Percentiles rank a stretch among this genome's conserved stretches.
Evolutionary conservation across 2,888 invertebrate species (phyloP).

Genomic region (Nycteola revayana): DNA sequence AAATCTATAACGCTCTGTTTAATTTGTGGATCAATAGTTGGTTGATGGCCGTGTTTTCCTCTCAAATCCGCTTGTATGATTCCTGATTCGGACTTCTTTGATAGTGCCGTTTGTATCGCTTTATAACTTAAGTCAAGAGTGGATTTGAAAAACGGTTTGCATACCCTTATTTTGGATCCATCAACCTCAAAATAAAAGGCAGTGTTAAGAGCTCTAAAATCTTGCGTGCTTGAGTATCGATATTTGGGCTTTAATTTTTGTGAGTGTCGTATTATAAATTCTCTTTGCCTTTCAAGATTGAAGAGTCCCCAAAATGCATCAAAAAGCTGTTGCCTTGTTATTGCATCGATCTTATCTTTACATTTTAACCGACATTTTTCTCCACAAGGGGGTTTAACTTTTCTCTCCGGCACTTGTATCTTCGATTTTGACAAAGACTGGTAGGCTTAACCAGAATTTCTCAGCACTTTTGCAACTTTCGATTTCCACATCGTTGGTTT

Average conservation of each 20-base stretch:
- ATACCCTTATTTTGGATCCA: constrained; percentile 7
- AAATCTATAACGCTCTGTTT: constrained; percentile 4
- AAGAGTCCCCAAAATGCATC: constrained; percentile 9
- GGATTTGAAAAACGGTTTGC: constrained; percentile 13
- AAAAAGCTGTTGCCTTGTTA: constrained; percentile 1
- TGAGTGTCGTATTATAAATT: constrained; percentile 4
- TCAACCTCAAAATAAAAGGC: constrained; percentile 12
- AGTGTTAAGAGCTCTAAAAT: constrained; percentile 9
- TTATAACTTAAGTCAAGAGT: constrained; percentile 13
- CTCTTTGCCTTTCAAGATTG: constrained; percentile 4
- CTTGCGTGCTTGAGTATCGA: constrained; percentile 9
- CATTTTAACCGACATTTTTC: constrained; percentile 3
- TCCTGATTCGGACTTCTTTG: constrained; percentile 6
- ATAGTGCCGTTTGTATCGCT: constrained; percentile 9
- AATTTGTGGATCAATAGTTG: constrained; percentile 2
- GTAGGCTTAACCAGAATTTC: background rate
- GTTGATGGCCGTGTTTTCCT: constrained; percentile 10
- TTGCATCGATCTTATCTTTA: background rate
- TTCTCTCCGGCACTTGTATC: constrained; percentile 6
- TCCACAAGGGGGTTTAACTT: constrained; percentile 3
- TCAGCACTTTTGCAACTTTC: background rate
- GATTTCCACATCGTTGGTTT: background rate
- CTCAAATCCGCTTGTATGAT: constrained; percentile 5
- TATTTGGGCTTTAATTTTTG: constrained; percentile 6
- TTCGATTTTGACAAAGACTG: constrained; percentile 1